Conservation (phyloP, 2,888 invertebrate genomes). For the Cheilosia urbana region DNA sequence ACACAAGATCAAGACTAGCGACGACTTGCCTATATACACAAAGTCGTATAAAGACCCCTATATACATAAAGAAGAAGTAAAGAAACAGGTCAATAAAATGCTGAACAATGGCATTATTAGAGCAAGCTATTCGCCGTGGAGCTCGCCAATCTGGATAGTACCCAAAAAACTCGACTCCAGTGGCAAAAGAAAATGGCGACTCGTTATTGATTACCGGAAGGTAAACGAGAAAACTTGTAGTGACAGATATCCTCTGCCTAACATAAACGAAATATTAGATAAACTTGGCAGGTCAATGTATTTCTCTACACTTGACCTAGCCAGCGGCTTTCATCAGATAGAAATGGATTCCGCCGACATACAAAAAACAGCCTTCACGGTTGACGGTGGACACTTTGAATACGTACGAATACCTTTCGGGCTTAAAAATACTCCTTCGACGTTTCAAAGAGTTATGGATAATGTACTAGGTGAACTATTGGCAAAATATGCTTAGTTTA, state of each 20-base stretch:
- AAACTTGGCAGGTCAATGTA: too few species aligned
- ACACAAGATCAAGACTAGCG: constrained; percentile 2
- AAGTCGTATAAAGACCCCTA: constrained; percentile 9
- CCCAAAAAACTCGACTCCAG: neutral
- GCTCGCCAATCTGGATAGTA: neutral
- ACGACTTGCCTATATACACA: neutral
- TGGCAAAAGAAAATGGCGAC: constrained; percentile 6
- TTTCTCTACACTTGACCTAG: too few species aligned
- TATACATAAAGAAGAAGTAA: neutral
- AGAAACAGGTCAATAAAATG: neutral
- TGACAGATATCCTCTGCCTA: neutral
- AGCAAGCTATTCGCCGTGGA: neutral
- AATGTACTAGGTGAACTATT: too few species aligned
- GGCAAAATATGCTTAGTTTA: too few species aligned
- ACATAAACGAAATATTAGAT: too few species aligned
- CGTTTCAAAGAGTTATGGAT: too few species aligned
- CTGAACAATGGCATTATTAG: neutral
- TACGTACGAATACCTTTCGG: too few species aligned
- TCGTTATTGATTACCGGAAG: neutral
- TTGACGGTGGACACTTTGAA: too few species aligned
- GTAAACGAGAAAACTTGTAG: neutral
- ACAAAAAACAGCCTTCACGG: too few species aligned
- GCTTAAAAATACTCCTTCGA: too few species aligned
- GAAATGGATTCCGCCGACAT: too few species aligned
- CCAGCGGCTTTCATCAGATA: too few species aligned